Base-by-base conservation (phyloP, 2,797 vertebrate genomes). In the Bucorvus abyssinicus region DNA sequence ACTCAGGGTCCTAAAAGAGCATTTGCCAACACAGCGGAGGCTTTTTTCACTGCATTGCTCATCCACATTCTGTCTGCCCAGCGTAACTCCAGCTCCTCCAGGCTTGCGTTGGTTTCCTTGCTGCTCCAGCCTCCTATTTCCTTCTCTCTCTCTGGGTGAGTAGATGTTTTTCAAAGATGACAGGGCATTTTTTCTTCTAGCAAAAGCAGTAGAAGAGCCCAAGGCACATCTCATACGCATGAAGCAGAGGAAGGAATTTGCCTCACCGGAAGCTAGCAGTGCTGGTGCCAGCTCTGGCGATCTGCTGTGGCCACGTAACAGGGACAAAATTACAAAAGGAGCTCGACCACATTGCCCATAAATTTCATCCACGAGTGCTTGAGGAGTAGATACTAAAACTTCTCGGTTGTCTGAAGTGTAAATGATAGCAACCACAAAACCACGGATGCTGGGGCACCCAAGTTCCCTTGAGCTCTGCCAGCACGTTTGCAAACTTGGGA, bases 141-240 rank as follows among this genome's bases (percentile, higher is more conserved):
- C 75, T 49, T 63, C 49, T 21, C 40, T 85, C 30, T 45, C 40
- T 93, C n/a, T 52, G 27, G 7, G 5, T 14, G 1, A 93, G 21
- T 10, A 14, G 50, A 32, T 1, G 2, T 73, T 82, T 90, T 45
- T 36, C 23, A 69, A 49, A 89, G 52, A 45, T 32, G 5, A 44
- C 2, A 23, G 38, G 60, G 38, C 7, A 3, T 44, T 44, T 57
- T 80, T 57, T 10, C 7, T 75, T 61, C 53, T 42, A 29, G n/a
- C 29, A 52, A 40, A 74, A 44, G 40, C 4, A 57, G 14, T 2
- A 29, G 44, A 50, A 71, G 34, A 61, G 69, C 18, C 40, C 30
- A 56, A 47, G 67, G 18, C n/a, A 32, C 32, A n/a, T 40, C 19
- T 61, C 26, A 11, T 1, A 1, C 12, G 7, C 27, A 1, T 3